Conservation (phyloP, 2,797 vertebrate species). For the Thripadectes ignobilis region DNA sequence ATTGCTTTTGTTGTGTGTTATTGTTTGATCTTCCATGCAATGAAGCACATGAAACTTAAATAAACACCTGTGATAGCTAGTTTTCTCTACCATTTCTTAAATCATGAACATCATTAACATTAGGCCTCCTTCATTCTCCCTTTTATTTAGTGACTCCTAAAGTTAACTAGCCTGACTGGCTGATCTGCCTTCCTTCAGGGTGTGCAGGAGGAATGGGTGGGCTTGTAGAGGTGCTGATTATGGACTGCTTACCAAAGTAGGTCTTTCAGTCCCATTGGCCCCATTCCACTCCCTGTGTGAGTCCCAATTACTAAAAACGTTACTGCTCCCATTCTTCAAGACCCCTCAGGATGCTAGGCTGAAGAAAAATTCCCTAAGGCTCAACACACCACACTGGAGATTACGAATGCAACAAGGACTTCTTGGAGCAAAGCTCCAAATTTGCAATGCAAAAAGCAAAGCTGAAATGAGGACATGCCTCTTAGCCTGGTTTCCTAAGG, state of each 20-base stretch:
- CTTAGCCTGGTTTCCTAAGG: not conserved
- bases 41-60: not conserved
- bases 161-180: not conserved
- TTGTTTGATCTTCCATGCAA: not conserved
- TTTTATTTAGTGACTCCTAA: not conserved
- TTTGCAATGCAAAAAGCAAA: conserved; percentile 22
- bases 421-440: not conserved
- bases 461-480: not conserved
- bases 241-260: not conserved
- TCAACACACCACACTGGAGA: not conserved
- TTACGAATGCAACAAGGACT: not conserved
- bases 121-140: not conserved
- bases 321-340: not conserved
- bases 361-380: not conserved
- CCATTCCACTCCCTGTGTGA: not conserved
- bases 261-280: not conserved
- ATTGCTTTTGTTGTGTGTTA: not conserved
- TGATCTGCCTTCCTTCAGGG: not conserved
- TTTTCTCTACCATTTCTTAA: not conserved
- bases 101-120: not conserved
- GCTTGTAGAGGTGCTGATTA: not conserved
- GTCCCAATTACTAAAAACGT: not conserved
- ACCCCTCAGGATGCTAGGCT: not conserved
- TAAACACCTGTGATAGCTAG: not conserved
- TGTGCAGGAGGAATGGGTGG: not conserved